Percentiles rank a stretch among this genome's conserved stretches.
phyloP scores from a whole-genome alignment of 2,888 invertebrate genomes.

The Platerodrilus igneus region DNA sequence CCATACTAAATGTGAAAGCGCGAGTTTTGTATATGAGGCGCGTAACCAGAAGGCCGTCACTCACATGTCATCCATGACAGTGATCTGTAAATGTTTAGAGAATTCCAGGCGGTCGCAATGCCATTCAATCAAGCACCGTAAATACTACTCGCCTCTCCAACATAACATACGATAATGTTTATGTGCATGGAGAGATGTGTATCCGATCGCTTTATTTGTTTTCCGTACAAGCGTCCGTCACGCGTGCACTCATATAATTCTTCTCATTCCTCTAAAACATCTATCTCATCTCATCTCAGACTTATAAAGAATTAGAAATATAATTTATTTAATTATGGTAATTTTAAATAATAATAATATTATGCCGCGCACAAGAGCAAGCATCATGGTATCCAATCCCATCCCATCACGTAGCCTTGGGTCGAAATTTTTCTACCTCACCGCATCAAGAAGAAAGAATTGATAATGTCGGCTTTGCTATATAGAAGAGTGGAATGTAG shows the following conservation, averaged over 20 bases:
- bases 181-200: slow-evolving; percentile 20
- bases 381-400: slow-evolving; percentile 35
- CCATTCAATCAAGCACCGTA: slow-evolving; percentile 29
- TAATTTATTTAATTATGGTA: slow-evolving; percentile 50
- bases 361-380: slow-evolving; percentile 29
- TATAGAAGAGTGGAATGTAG: slow-evolving; percentile 36
- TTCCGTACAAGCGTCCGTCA: slow-evolving; percentile 12
- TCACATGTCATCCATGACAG: slow-evolving; percentile 34
- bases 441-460: slow-evolving; percentile 25
- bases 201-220: slow-evolving; percentile 22
- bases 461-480: slow-evolving; percentile 32
- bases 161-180: slow-evolving; percentile 24
- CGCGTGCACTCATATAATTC: slow-evolving; percentile 16
- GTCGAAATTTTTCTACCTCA: too few relatives aligned
- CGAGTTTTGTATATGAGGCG: too few relatives aligned
- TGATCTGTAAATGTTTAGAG: slow-evolving; percentile 37
- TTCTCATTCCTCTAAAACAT: too few relatives aligned
- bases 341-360: slow-evolving; percentile 34
- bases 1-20: too few relatives aligned
- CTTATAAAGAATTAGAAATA: slow-evolving; percentile 32
- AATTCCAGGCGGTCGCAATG: slow-evolving; percentile 31
- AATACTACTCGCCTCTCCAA: slow-evolving; percentile 32
- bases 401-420: slow-evolving; percentile 40
- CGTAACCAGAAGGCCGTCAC: slow-evolving; percentile 31
- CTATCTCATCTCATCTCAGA: slow-evolving; percentile 4